Conservation (phyloP, 1,140 invertebrate genomes). For the Psix sp. region DNA sequence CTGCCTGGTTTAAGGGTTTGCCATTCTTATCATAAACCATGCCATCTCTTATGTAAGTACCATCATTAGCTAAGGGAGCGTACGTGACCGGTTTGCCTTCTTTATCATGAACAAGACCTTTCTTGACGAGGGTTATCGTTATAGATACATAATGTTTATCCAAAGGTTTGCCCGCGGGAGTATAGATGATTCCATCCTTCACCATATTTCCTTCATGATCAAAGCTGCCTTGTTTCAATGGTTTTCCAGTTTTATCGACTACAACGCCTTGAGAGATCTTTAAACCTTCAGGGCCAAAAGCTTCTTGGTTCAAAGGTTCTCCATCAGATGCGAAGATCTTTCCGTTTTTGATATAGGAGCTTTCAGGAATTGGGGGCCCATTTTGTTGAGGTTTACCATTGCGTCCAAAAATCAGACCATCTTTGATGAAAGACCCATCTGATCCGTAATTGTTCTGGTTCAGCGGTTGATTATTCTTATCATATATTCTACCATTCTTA, state of each 20-base stretch:
- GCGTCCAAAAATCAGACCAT: slow-evolving; percentile 65
- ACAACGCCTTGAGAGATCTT: slow-evolving; percentile 68
- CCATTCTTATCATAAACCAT: slow-evolving; percentile 67
- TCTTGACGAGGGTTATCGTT: slow-evolving; percentile 65
- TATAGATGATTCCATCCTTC: slow-evolving; percentile 67
- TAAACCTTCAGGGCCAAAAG: slow-evolving; percentile 72
- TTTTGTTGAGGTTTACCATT: slow-evolving; percentile 68
- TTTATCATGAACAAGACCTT: slow-evolving; percentile 68
- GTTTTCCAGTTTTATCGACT: slow-evolving; percentile 69
- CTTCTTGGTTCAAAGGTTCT: slow-evolving; percentile 68
- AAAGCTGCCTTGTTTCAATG: slow-evolving; percentile 66
- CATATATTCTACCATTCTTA: slow-evolving; percentile 70
- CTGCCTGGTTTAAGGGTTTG: slow-evolving; percentile 65
- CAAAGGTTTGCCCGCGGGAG: slow-evolving; percentile 66
- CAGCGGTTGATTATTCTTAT: slow-evolving; percentile 62
- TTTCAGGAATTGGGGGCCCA: slow-evolving; percentile 64
- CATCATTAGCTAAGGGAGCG: slow-evolving; percentile 65
- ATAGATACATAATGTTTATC: slow-evolving; percentile 69
- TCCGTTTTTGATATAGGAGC: slow-evolving; percentile 67
- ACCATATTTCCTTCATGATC: slow-evolving; percentile 71
- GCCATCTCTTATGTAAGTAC: slow-evolving; percentile 67
- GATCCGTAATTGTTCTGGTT: slow-evolving; percentile 62
- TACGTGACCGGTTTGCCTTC: slow-evolving; percentile 65
- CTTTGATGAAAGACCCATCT: slow-evolving; percentile 67
- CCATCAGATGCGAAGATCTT: slow-evolving; percentile 65